Conservation (phyloP, 1,140 invertebrate genomes). For the Oscheius sp. region DNA sequence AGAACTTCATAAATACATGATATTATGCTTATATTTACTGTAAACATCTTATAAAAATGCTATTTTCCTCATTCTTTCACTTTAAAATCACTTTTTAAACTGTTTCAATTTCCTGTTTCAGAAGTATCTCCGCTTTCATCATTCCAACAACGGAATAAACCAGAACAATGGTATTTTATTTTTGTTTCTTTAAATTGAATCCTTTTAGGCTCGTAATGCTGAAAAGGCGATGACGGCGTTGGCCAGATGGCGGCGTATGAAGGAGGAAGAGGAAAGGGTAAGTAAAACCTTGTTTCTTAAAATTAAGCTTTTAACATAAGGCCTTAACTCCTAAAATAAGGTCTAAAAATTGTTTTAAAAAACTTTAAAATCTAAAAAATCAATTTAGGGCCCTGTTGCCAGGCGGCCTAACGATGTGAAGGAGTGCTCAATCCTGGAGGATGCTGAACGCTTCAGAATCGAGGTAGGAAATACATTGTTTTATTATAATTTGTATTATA, state of each 20-base stretch:
- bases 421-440: slow-evolving; percentile 45
- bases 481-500: neutral
- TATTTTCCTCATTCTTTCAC: too few species aligned
- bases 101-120: too few species aligned
- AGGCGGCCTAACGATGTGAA: slow-evolving; percentile 52
- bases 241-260: slow-evolving; percentile 60
- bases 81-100: too few species aligned
- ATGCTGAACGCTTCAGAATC: slow-evolving; percentile 50
- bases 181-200: too few species aligned
- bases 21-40: too few species aligned
- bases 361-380: neutral
- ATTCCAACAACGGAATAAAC: too few species aligned
- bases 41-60: too few species aligned
- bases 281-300: neutral
- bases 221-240: slow-evolving; percentile 61
- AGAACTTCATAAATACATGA: too few species aligned
- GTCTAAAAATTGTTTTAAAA: too few species aligned
- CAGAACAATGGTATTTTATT: too few species aligned
- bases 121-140: too few species aligned
- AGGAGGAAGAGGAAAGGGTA: slow-evolving; percentile 56
- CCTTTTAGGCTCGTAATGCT: slow-evolving; percentile 53
- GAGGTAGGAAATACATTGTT: slow-evolving; percentile 47
- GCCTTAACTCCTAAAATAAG: too few species aligned
- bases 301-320: slow-evolving; percentile 1
- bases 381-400: slow-evolving; percentile 48